phyloP scores from a whole-genome alignment of 2,797 vertebrate species.

The Fistularia tabacaria region DNA sequence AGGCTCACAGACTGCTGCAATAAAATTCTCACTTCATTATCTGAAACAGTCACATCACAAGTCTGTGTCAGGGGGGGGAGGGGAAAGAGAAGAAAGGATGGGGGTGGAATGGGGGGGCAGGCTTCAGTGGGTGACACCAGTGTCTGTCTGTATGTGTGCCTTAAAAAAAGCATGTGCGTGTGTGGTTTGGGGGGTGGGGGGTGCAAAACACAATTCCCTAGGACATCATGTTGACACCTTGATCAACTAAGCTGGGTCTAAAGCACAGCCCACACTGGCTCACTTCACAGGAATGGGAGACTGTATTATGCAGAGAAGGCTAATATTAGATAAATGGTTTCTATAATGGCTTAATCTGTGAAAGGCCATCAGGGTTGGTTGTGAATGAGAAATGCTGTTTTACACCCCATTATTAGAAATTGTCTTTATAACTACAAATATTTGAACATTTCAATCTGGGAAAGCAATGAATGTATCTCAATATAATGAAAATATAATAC shows the following conservation, averaged over 20 bases:
- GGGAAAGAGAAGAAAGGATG: slow-evolving; percentile 54
- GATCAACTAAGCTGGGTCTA: slow-evolving; percentile 39
- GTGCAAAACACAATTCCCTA: neutral
- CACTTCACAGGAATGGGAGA: slow-evolving; percentile 64
- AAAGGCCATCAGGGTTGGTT: slow-evolving; percentile 58
- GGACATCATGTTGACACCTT: slow-evolving; percentile 55
- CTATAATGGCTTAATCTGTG: slow-evolving; percentile 62
- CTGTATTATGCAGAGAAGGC: slow-evolving; percentile 55
- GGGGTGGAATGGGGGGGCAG: slow-evolving; percentile 34
- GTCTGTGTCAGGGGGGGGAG: slow-evolving; percentile 63
- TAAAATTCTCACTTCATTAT: slow-evolving; percentile 83
- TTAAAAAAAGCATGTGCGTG: slow-evolving; percentile 53
- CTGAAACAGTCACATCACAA: slow-evolving; percentile 78
- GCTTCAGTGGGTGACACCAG: slow-evolving; percentile 49
- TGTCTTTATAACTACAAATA: slow-evolving; percentile 31
- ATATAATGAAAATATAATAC: neutral
- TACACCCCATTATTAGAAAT: slow-evolving; percentile 61
- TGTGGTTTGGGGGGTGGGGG: slow-evolving; percentile 32
- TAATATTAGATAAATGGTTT: slow-evolving; percentile 56
- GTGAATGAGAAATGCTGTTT: slow-evolving; percentile 59
- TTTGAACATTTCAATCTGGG: slow-evolving; percentile 15
- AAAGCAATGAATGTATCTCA: slow-evolving; percentile 21
- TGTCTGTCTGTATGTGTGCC: slow-evolving; percentile 48
- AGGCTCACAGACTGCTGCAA: slow-evolving; percentile 64
- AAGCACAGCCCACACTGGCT: slow-evolving; percentile 52